Conservation (phyloP, 2,888 invertebrate genomes). For the Andricus quercusramuli region DNA sequence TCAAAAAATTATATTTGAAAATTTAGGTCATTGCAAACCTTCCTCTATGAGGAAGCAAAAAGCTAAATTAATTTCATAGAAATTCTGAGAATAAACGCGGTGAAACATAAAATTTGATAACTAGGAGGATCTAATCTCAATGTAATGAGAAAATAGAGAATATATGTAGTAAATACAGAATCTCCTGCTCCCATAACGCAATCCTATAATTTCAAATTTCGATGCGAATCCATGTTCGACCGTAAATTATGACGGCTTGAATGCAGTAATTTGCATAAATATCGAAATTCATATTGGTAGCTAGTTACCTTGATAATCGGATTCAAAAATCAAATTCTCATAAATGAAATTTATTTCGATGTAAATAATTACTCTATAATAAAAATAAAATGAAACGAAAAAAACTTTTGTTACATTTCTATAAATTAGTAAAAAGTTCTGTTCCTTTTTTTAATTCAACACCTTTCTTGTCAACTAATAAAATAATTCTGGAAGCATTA, state of each 20-base stretch:
- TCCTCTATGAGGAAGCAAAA: too few species aligned
- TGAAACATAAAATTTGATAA: constrained; percentile 11
- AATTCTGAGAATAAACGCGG: not conserved
- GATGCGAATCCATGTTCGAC: not conserved
- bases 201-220: not conserved
- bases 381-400: not conserved
- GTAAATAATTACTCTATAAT: not conserved
- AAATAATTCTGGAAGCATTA: not conserved
- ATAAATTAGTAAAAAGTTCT: not conserved
- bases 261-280: constrained; percentile 18
- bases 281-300: not conserved
- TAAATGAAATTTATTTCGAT: too few species aligned
- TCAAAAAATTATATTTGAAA: too few species aligned
- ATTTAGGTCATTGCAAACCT: too few species aligned
- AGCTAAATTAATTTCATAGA: too few species aligned
- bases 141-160: not conserved
- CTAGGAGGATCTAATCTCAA: not conserved
- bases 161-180: constrained; percentile 15
- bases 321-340: too few species aligned
- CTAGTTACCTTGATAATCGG: too few species aligned
- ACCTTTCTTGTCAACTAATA: not conserved
- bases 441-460: not conserved
- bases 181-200: not conserved
- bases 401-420: not conserved
- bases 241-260: constrained; percentile 9